A percentile compares a stretch with the other conserved stretches of the same genome.
phyloP scores from a whole-genome alignment of 2,888 invertebrate genomes.

The Pollenia amentaria region DNA sequence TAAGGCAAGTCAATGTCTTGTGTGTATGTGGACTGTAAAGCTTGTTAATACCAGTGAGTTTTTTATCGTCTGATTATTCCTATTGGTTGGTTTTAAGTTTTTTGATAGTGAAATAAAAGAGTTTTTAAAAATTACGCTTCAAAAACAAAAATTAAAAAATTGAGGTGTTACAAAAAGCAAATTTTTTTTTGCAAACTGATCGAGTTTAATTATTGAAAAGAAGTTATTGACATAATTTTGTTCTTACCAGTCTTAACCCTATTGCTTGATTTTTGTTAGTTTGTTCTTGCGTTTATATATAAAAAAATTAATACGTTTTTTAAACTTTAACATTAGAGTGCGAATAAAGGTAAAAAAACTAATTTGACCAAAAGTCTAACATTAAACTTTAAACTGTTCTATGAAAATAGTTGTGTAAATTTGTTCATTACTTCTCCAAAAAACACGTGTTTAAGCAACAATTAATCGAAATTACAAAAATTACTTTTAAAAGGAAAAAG shows the following conservation, averaged over 20 bases:
- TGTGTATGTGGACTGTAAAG: conserved; percentile 19
- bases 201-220: not conserved
- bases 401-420: not conserved
- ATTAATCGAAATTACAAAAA: conserved; percentile 45
- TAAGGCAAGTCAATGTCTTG: not conserved
- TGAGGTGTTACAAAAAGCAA: not conserved
- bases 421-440: not conserved
- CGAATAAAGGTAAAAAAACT: not conserved
- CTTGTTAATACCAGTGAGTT: not conserved
- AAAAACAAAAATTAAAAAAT: not conserved
- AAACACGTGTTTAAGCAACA: conserved; percentile 47
- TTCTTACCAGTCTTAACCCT: too few species aligned
- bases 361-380: too few species aligned
- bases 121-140: not conserved
- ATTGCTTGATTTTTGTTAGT: too few species aligned
- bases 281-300: too few species aligned
- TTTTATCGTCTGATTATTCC: not conserved
- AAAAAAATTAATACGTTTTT: too few species aligned
- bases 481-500: conserved; percentile 32
- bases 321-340: not conserved
- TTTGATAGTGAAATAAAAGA: not conserved
- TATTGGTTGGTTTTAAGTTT: not conserved
- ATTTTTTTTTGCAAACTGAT: not conserved
- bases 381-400: not conserved
- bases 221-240: too few species aligned